Evolutionary conservation across 2,797 vertebrate genomes (phyloP), one percentile per base, ranked within the genome.

Genomic region (Hemibagrus guttatus): DNA sequence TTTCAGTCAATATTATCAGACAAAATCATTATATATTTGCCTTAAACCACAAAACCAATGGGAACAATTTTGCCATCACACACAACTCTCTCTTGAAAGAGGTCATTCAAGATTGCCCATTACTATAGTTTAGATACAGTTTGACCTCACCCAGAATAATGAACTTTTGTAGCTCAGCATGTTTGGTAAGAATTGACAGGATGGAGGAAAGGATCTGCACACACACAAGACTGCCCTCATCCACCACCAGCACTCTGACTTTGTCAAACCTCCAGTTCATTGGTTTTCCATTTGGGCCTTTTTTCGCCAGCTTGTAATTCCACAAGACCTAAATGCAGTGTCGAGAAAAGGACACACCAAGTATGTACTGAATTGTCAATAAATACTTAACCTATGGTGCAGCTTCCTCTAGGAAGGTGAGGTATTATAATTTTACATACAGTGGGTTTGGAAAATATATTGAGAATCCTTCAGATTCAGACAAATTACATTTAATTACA

Each of bases 151-250:
- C 96, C 63, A 97, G 92, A 86, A 97, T 92, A 88, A 97, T 91
- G 82, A 97, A 95, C 89, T 97, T 97, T 59, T 93, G 91, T 83
- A 97, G 95, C 66, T 89, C 88, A 90, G 95, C 93, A 82, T 95
- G 89, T 0, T 91, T 54, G 84, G 90, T 87, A 39, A 97, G 89
- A 86, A 96, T 91, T 59, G 91, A 93, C 84, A 97, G 95, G 88
- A 97, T 90, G 0, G 93, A 93, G 79, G 94, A 95, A 82, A 97
- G 93, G 87, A 95, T 52, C 9, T 85, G 88, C 26, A 97, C 95
- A 78, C 94, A 94, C 63, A 97, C 96, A 91, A 97, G 92, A 86
- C 96, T 97, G 86, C 96, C 96, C 93, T 97, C 97, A 87, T 97
- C 97, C 88, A 97, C 96, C 91, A 97, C 92, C 89, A 97, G 91